Evolutionary conservation across 2,797 vertebrate species (phyloP), one percentile per base, ranked within the genome.

Genomic region (Xenentodon cancila): DNA sequence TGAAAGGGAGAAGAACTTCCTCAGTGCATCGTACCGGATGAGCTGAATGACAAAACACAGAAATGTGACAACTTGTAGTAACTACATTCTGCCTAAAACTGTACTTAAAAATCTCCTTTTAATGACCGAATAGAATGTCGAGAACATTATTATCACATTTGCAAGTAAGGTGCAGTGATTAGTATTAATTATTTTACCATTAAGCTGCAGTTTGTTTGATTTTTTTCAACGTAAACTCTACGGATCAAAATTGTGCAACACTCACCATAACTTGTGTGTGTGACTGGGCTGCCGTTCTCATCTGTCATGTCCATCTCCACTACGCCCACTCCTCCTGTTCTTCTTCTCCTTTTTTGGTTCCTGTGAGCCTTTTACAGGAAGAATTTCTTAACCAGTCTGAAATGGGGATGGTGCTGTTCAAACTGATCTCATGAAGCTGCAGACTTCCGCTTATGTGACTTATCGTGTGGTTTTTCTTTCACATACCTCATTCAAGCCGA

Each of bases 1-100:
- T 79, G 84, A 86, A 44, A 79, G 81, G 82, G 2, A 84, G 77
- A 45, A 91, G 87, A 9, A 83, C 82, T 80, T 91, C 90, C 79
- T 89, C 78, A 75, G 55, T 81, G 79, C 77, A 72, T 9, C 64
- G 65, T 9, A 83, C 77, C 5, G 73, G 77, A 64, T 56, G 64
- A 53, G 32, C 89, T 90, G 61, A 60, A 72, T 71, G 60, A 73
- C 37, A 75, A 71, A 76, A 52, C 55, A 84, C 25, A 86, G 6
- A 75, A 43, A 37, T 3, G 45, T 12, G 9, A 59, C 27, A 69
- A 50, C n/a, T 54, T 70, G 2, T 15, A 34, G 6, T 44, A 18
- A 51, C 50, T 43, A 8, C 45, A 66, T 59, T 13, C 19, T 0
- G 30, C 7, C 16, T 0, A 8, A 53, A 68, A 44, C 18, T 5